Percentiles rank a stretch among this genome's conserved stretches.
Evolutionary conservation across 2,888 invertebrate species (phyloP).

Genomic region (Chrysina gloriosa): DNA sequence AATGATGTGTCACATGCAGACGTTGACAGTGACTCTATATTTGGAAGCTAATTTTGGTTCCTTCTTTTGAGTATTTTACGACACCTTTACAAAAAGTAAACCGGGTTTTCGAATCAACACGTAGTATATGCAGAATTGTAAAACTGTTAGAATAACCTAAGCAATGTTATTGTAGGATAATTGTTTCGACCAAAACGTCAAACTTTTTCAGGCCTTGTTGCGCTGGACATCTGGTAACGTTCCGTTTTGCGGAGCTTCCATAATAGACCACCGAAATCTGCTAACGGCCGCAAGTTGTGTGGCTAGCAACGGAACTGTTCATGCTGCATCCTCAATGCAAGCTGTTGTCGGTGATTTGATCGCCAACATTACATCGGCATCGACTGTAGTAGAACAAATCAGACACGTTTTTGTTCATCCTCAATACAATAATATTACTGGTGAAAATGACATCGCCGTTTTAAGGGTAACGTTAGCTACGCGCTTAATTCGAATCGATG

Average conservation of each 20-base stretch:
- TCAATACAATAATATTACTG: conserved; percentile 4
- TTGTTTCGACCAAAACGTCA: conserved; percentile 6
- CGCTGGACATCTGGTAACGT: conserved; percentile 17
- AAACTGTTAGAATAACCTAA: too few species aligned
- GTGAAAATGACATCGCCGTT: conserved; percentile 37
- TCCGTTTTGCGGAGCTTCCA: conserved; percentile 41
- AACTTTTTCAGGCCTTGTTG: conserved; percentile 43
- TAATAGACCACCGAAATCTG: conserved; percentile 31
- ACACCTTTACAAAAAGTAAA: too few species aligned
- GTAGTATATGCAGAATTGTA: too few species aligned
- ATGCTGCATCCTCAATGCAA: background rate
- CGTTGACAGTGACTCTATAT: too few species aligned
- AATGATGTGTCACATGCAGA: too few species aligned
- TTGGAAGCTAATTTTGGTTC: too few species aligned
- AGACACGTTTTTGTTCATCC: conserved; percentile 34
- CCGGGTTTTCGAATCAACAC: too few species aligned
- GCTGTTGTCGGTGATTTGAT: conserved; percentile 41
- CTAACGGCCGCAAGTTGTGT: conserved; percentile 43
- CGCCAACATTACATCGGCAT: background rate
- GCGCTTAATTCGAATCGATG: background rate
- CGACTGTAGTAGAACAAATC: conserved; percentile 19
- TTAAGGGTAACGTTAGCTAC: conserved; percentile 28
- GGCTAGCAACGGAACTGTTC: conserved; percentile 7
- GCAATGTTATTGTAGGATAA: too few species aligned
- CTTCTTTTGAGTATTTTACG: too few species aligned